Conservation (phyloP, 2,888 invertebrate genomes). For the Drosophila nr. perissopoda region DNA sequence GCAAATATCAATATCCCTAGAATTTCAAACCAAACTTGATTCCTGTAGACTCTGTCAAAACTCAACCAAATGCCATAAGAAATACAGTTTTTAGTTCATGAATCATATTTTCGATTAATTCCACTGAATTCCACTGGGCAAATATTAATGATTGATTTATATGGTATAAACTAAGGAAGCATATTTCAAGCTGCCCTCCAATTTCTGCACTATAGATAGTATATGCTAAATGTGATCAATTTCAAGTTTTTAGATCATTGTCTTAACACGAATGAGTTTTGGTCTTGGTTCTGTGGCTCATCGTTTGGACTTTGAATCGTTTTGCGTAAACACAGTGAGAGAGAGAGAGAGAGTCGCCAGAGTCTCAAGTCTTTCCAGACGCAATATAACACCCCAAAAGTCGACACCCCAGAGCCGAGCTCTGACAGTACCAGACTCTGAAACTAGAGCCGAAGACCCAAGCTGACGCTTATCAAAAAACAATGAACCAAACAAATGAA, state of each 20-base stretch:
- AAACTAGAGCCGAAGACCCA: not conserved
- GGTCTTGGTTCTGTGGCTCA: not conserved
- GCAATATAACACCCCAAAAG: not conserved
- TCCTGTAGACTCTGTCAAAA: too few species aligned
- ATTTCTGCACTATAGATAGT: not conserved
- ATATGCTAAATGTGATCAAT: not conserved
- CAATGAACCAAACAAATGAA: not conserved
- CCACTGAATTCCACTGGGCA: not conserved
- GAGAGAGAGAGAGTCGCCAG: not conserved
- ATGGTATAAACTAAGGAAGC: not conserved
- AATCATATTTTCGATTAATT: not conserved
- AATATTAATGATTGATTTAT: not conserved
- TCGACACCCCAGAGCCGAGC: not conserved
- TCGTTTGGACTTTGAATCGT: not conserved
- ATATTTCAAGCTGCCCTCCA: not conserved
- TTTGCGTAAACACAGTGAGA: not conserved
- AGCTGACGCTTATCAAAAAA: not conserved
- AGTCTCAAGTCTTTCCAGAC: not conserved
- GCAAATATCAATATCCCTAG: not conserved
- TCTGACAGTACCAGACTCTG: not conserved
- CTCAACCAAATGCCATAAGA: not conserved
- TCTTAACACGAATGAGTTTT: not conserved
- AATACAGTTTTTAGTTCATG: too few species aligned
- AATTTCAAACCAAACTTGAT: not conserved
- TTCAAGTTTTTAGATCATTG: not conserved